These are phyloP conservation scores for Meloe dianella DNA, from an alignment of 2,888 invertebrate genomes.

Conservation along the genomic window DNA sequence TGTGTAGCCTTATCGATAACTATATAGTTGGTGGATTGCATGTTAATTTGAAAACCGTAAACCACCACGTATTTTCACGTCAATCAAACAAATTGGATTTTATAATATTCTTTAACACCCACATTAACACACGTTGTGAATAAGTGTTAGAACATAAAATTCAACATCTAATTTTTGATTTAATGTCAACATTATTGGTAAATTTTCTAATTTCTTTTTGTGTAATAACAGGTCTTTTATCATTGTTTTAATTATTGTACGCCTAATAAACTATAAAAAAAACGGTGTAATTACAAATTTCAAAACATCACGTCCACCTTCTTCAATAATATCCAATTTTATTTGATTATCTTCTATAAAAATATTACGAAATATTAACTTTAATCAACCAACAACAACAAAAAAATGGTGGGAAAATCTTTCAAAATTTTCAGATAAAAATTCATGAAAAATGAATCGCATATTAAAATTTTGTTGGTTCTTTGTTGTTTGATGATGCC, in stretches of 20 bases:
- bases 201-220: too few relatives aligned
- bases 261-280: not conserved
- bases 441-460: not conserved
- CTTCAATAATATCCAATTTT: not conserved
- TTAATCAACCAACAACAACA: not conserved
- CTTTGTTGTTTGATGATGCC: not conserved
- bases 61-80: not conserved
- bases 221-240: not conserved
- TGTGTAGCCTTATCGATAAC: not conserved
- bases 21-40: slow-evolving; percentile 4
- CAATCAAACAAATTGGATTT: slow-evolving; percentile 7
- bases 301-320: slow-evolving; percentile 1
- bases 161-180: too few relatives aligned
- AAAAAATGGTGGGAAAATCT: not conserved
- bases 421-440: not conserved
- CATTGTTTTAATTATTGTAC: not conserved
- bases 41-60: not conserved
- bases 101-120: not conserved
- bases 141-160: not conserved
- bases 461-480: not conserved
- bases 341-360: not conserved
- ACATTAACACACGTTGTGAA: not conserved
- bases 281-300: not conserved
- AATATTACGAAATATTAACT: not conserved
- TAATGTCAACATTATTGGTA: too few relatives aligned